Base-by-base conservation (phyloP, 2,888 invertebrate species). In the Caradrina clavipalpis region DNA sequence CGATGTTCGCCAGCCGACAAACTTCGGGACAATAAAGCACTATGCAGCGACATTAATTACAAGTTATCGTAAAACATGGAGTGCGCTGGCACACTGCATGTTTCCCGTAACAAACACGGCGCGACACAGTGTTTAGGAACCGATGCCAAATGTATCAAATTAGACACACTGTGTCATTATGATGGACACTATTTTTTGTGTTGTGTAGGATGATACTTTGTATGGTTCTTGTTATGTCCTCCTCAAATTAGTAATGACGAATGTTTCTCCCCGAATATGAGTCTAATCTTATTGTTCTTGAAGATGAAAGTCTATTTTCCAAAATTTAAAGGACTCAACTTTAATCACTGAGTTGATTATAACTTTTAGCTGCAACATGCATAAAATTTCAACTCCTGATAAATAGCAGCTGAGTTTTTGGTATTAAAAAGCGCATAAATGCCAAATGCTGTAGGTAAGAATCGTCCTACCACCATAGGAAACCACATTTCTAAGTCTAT, bases 1-100 rank as follows among this genome's bases (percentile, higher is more conserved):
- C 83, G 84, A 84, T 83, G 83, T 85, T 83, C 87, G 76, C 85
- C 68, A 81, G 80, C 81, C 83, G 87, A 85, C 87, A 82, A 86
- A 90, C 87, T 88, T 85, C 85, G 86, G 88, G 82, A 92, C 91
- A 92, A 92, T 92, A 92, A 91, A 93, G 91, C 91, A 88, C 89
- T 88, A 87, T 88, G 89, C 88, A 86, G 86, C 84, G 90, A 92
- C 93, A 91, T 93, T 93, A 92, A 94, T 93, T 92, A 93, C 90
- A 87, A 91, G 87, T 91, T 92, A 93, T 93, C 90, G 90, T 92
- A 91, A 92, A 91, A 89, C 88, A 89, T 87, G 89, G 79, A 83
- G 86, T 85, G 75, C 73, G 73, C 79, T 75, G 73, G 79, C 86
- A 82, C 74, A 80, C 74, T 76, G 82, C 79, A 70, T 89, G 86